Evolutionary conservation across 2,113 vertebrate genomes (phyloP).

Genomic region (Orientallactaga bullata): DNA sequence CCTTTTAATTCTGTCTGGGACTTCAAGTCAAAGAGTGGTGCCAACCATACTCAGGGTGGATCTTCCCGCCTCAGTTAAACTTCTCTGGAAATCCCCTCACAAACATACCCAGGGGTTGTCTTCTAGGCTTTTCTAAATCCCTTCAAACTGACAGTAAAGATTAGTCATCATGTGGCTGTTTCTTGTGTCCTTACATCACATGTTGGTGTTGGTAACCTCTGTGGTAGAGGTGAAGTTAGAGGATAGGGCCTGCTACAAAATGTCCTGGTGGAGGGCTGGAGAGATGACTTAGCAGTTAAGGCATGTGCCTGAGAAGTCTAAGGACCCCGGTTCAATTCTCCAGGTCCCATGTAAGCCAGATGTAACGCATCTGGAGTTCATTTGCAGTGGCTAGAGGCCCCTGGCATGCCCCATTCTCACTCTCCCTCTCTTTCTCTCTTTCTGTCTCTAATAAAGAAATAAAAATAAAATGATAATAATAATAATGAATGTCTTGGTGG

Average conservation of each 20-base stretch:
- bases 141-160: neutral
- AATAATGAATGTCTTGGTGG: neutral
- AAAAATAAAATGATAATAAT: too few relatives aligned
- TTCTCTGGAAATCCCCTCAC: neutral
- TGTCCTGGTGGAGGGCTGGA: neutral
- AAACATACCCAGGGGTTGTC: neutral
- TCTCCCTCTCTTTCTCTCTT: too few relatives aligned
- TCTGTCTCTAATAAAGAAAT: too few relatives aligned
- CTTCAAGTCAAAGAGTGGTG: too few relatives aligned
- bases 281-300: too few relatives aligned
- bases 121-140: neutral
- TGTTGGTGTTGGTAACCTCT: slow-evolving; percentile 16
- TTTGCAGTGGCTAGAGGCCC: too few relatives aligned
- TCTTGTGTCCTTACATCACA: neutral
- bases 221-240: neutral
- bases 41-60: neutral
- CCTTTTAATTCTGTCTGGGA: too few relatives aligned
- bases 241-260: neutral
- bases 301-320: too few relatives aligned
- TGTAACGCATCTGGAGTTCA: too few relatives aligned
- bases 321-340: too few relatives aligned
- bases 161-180: neutral
- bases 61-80: neutral
- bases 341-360: too few relatives aligned
- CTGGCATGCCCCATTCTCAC: too few relatives aligned